Evolutionary conservation across 2,797 vertebrate species (phyloP), one percentile per base, ranked within the genome.

Genomic region (Bradypodion pumilum): DNA sequence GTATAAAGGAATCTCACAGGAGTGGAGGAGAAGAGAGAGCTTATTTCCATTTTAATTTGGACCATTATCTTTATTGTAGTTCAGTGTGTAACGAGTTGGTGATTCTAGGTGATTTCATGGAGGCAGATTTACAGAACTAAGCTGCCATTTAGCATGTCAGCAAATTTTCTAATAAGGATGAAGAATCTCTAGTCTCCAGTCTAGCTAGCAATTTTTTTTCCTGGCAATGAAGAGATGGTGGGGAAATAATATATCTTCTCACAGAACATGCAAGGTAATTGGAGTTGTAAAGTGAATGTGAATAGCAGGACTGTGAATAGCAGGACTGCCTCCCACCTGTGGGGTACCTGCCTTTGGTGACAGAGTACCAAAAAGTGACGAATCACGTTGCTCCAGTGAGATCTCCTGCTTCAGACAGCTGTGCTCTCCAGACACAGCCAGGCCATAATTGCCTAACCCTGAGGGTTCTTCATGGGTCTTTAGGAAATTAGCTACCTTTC

Each of bases 31-130:
- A 46, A 84, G 59, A 70, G 44, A 78, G 74, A 12, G 66, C 68
- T 35, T 42, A 25, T 82, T 10, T 70, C 62, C 42, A 2, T 32
- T 78, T 60, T 5, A 1, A 1, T 15, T 37, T 40, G 15, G 60
- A 66, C 52, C 60, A 60, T 10, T 2, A 59, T 29, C 12, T 44
- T 83, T 69, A 83, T 60, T 66, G 62, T 37, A 68, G 62, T 52
- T 83, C 44, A 52, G 74, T 40, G 23, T 76, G 35, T 69, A 83
- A 83, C 69, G 81, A 83, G 62, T 60, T n/a, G 8, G 29, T 81
- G 82, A 19, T 21, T 68, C 49, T 13, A 74, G 73, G 32, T 1
- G 21, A 27, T 40, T 74, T 78, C 52, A 70, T 6, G 6, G 7
- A 2, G 19, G 35, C 25, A 32, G 19, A 87, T 35, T 12, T 25